phyloP scores from a whole-genome alignment of 2,113 vertebrate genomes.

The Pleuronectes platessa region DNA sequence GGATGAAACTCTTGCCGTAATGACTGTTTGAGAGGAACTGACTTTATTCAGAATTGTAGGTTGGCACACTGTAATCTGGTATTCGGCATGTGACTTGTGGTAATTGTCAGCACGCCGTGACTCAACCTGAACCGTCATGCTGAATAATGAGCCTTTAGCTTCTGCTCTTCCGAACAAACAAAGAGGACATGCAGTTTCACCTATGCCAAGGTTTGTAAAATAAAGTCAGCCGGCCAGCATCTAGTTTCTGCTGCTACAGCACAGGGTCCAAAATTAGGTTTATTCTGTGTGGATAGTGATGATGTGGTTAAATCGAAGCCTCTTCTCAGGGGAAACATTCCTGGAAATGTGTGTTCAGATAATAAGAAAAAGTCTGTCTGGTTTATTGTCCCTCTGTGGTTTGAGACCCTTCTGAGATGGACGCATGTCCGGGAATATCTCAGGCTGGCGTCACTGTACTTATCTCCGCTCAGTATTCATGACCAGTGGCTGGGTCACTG shows the following conservation, averaged over 20 bases:
- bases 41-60: conserved; percentile 32
- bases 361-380: not conserved
- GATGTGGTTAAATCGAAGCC: too few species aligned
- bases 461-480: not conserved
- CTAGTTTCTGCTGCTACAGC: too few species aligned
- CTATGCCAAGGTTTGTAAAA: too few species aligned
- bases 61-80: conserved; percentile 51
- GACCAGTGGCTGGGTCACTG: not conserved
- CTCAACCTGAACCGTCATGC: conserved; percentile 20
- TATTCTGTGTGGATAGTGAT: too few species aligned
- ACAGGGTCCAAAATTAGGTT: too few species aligned
- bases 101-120: conserved; percentile 30
- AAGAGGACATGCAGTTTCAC: too few species aligned
- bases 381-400: not conserved
- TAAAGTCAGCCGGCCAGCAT: too few species aligned
- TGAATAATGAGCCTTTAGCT: conserved; percentile 15
- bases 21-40: conserved; percentile 58
- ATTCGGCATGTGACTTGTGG: not conserved
- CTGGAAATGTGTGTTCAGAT: too few species aligned
- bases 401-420: not conserved
- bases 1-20: conserved; percentile 49
- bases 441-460: not conserved
- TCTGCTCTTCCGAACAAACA: not conserved
- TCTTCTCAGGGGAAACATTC: too few species aligned
- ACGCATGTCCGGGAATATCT: conserved; percentile 8